phyloP scores from a whole-genome alignment of 2,797 vertebrate genomes.

The Pteronotus mesoamericanus region DNA sequence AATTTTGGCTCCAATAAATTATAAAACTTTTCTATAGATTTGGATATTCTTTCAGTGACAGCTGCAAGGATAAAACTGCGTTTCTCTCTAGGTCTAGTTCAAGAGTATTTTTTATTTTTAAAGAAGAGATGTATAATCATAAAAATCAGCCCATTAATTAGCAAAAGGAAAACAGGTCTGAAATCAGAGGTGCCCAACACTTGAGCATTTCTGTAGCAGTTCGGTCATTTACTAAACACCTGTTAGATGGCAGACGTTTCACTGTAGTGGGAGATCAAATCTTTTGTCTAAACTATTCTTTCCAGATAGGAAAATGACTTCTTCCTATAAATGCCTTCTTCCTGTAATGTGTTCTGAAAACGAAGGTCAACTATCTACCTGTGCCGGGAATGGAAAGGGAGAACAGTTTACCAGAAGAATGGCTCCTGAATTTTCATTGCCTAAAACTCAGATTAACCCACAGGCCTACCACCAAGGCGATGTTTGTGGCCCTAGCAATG shows the following conservation, averaged over 20 bases:
- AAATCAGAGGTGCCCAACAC: neutral
- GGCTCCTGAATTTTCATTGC: neutral
- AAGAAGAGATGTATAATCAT: neutral
- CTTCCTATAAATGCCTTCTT: neutral
- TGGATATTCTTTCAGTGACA: neutral
- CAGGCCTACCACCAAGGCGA: neutral
- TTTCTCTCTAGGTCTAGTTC: neutral
- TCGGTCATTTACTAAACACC: neutral
- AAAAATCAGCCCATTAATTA: neutral
- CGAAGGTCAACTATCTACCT: neutral
- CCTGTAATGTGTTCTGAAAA: neutral
- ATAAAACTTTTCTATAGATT: neutral
- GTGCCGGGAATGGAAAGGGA: neutral
- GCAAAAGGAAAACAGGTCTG: neutral
- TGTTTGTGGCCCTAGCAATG: fast-evolving
- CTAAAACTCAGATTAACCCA: neutral
- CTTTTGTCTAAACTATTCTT: neutral
- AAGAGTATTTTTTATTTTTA: neutral
- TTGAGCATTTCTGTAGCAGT: neutral
- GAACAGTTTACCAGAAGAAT: neutral
- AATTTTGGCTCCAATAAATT: neutral
- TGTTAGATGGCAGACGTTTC: neutral
- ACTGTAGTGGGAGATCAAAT: neutral
- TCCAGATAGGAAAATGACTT: neutral
- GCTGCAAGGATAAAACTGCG: neutral